Conservation (phyloP, 2,113 vertebrate genomes). For the Gasterosteus nipponicus region DNA sequence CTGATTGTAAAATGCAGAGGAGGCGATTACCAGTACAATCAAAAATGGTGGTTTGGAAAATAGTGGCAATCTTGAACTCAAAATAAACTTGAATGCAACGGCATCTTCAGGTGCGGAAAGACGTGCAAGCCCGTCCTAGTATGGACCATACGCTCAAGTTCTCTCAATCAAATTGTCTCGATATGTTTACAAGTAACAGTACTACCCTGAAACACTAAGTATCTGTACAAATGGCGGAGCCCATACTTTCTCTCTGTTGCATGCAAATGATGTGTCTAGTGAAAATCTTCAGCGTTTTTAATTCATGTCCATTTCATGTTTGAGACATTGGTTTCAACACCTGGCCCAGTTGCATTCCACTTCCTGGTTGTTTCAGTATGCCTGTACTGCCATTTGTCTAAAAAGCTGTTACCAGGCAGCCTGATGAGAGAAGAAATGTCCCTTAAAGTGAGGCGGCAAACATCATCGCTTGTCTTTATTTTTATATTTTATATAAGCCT, state of each 20-base stretch:
- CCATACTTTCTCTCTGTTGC: slow-evolving; percentile 83
- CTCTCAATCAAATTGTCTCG: slow-evolving; percentile 78
- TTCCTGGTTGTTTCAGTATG: slow-evolving; percentile 66
- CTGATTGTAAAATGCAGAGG: slow-evolving; percentile 65
- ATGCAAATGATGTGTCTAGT: slow-evolving; percentile 86
- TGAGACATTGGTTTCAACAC: slow-evolving; percentile 71
- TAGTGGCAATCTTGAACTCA: slow-evolving; percentile 69
- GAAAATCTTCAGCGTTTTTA: slow-evolving; percentile 81
- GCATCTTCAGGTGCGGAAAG: slow-evolving; percentile 49
- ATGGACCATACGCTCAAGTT: slow-evolving; percentile 59
- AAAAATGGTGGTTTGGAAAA: slow-evolving; percentile 55
- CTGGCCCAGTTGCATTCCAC: slow-evolving; percentile 67
- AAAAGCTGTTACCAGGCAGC: slow-evolving; percentile 69
- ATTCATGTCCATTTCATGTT: slow-evolving; percentile 81
- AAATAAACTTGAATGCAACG: slow-evolving; percentile 66
- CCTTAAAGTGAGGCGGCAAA: slow-evolving; percentile 75
- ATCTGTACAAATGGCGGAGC: slow-evolving; percentile 81
- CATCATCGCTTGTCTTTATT: slow-evolving; percentile 86
- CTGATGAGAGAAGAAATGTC: slow-evolving; percentile 68
- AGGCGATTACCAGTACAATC: slow-evolving; percentile 72
- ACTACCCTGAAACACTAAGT: slow-evolving; percentile 77
- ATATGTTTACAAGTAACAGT: slow-evolving; percentile 84
- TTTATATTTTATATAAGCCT: slow-evolving; percentile 89
- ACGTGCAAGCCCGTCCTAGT: slow-evolving; percentile 39
- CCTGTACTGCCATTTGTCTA: slow-evolving; percentile 81